Evolutionary conservation across 2,888 invertebrate genomes (phyloP).

Genomic region (Artemia sinica): DNA sequence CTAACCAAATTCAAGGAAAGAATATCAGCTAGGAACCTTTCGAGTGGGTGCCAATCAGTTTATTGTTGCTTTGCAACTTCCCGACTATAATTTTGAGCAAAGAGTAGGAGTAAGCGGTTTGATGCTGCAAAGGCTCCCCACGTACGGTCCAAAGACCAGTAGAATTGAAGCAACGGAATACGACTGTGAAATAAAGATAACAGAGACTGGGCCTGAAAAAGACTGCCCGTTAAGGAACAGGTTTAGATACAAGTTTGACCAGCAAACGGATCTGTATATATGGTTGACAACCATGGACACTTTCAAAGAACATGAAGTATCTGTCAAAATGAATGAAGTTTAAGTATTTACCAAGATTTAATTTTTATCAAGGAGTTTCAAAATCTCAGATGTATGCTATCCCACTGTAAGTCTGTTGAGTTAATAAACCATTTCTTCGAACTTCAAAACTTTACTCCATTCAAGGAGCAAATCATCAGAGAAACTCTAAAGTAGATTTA

Average conservation of each 20-base stretch:
- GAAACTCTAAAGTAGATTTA: no score
- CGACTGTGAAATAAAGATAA: neutral
- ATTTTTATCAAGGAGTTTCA: no score
- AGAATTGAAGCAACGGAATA: neutral
- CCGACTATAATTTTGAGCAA: neutral
- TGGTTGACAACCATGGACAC: slow-evolving; percentile 6
- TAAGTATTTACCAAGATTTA: no score
- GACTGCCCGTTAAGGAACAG: neutral
- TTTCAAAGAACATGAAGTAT: neutral
- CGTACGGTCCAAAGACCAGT: neutral
- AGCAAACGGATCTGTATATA: neutral
- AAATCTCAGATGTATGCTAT: no score
- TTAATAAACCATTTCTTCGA: no score
- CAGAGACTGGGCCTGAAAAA: neutral
- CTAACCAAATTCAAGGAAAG: neutral
- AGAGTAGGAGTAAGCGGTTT: neutral
- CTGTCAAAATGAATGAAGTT: neutral
- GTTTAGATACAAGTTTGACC: slow-evolving; percentile 3
- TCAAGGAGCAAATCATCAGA: no score
- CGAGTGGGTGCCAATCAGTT: slow-evolving; percentile 1
- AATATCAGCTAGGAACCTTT: neutral
- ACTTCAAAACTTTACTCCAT: no score
- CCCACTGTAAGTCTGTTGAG: no score
- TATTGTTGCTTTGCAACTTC: neutral
- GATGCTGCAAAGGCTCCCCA: neutral